phyloP scores from a whole-genome alignment of 2,888 invertebrate species.

The Lasioglossum oenotherae region DNA sequence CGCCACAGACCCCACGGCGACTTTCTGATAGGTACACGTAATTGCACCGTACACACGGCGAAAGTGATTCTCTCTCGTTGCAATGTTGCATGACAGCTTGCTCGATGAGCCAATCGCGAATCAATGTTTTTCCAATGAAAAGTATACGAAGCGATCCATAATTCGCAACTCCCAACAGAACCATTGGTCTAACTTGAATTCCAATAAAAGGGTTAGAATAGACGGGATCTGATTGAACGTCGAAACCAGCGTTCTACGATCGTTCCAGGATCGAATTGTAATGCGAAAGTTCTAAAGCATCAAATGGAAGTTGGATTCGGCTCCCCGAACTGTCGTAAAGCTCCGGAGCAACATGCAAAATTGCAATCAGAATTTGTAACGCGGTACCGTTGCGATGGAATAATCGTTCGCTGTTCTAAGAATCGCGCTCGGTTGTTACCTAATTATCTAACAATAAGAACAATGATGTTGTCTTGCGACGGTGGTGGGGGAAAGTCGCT shows the following conservation, averaged over 20 bases:
- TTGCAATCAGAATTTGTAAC: neutral
- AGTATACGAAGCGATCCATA: no score
- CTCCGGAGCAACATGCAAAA: neutral
- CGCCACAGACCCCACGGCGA: neutral
- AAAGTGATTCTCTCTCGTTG: slow-evolving; percentile 8
- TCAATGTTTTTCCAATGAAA: neutral
- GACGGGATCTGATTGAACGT: neutral
- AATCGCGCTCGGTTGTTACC: neutral
- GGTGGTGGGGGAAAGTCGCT: neutral
- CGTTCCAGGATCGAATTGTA: neutral
- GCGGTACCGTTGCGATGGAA: neutral
- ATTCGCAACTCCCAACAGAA: neutral
- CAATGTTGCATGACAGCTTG: neutral
- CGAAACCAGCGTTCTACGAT: neutral
- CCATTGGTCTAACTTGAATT: neutral
- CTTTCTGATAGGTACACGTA: slow-evolving; percentile 3
- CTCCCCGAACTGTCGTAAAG: neutral
- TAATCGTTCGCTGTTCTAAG: neutral
- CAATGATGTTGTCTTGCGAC: neutral
- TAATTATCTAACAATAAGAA: neutral
- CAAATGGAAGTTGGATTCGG: neutral
- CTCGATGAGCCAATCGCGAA: neutral
- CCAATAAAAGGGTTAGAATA: neutral
- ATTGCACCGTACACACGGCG: slow-evolving; percentile 18
- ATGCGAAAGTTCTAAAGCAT: neutral